Percentiles rank a stretch among this genome's conserved stretches.
phyloP scores from a whole-genome alignment of 1,140 invertebrate genomes.

The Sesamia nonagrioides region DNA sequence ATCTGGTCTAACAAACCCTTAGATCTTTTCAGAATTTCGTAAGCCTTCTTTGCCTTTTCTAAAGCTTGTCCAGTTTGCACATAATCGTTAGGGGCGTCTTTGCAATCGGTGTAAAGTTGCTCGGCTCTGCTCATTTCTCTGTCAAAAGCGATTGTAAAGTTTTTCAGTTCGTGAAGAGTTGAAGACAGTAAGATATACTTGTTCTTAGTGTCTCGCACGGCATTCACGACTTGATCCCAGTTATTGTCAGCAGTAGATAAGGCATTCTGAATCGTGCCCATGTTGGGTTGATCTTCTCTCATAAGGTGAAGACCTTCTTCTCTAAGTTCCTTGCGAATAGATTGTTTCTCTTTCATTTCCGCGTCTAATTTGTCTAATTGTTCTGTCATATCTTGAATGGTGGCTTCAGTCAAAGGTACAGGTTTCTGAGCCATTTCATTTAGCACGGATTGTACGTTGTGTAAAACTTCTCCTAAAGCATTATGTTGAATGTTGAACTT shows the following conservation, averaged over 20 bases:
- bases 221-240: conserved; percentile 93
- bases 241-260: conserved; percentile 92
- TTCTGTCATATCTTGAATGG: conserved; percentile 88
- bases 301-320: conserved; percentile 92
- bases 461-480: conserved; percentile 89
- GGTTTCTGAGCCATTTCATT: conserved; percentile 88
- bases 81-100: conserved; percentile 90
- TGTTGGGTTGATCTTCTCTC: conserved; percentile 93
- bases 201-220: conserved; percentile 92
- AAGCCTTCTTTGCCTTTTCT: conserved; percentile 92
- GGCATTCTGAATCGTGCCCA: conserved; percentile 93
- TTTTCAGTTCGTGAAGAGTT: conserved; percentile 92
- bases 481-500: conserved; percentile 91
- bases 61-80: conserved; percentile 89
- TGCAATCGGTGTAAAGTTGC: conserved; percentile 88
- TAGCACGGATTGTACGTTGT: conserved; percentile 88
- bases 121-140: conserved; percentile 91
- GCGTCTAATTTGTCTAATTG: conserved; percentile 84
- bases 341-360: conserved; percentile 84
- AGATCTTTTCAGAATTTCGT: conserved; percentile 92
- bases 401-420: conserved; percentile 88
- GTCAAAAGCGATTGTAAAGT: conserved; percentile 90
- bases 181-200: conserved; percentile 92
- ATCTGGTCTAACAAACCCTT: conserved; percentile 93
- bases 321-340: conserved; percentile 82